Percentiles rank a stretch among this genome's conserved stretches.
These are phyloP conservation scores for Myxocyprinus asiaticus DNA, from an alignment of 2,113 vertebrate genomes.

Conservation along the genomic window DNA sequence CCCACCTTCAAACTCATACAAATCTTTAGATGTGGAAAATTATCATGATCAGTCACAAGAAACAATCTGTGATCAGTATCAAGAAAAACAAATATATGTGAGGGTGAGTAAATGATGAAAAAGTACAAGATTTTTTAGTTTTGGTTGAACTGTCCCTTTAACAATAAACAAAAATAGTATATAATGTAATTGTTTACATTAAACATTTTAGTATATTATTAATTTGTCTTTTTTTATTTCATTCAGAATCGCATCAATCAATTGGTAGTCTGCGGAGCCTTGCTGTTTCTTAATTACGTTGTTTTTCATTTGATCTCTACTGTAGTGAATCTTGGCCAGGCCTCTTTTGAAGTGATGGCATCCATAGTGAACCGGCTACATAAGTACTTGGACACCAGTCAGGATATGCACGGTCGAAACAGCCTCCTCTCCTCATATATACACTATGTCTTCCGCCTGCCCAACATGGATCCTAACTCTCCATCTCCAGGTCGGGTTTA, in stretches of 20 bases:
- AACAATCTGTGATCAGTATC: too few species aligned
- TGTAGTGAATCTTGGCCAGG: slow-evolving; percentile 95
- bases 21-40: too few species aligned
- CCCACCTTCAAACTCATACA: not conserved
- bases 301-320: not conserved
- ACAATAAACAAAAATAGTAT: too few species aligned
- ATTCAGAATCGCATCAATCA: too few species aligned
- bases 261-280: not conserved
- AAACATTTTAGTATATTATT: too few species aligned
- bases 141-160: too few species aligned
- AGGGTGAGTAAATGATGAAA: too few species aligned
- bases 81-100: too few species aligned
- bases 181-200: too few species aligned
- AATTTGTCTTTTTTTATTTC: too few species aligned
- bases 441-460: slow-evolving; percentile 94
- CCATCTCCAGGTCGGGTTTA: slow-evolving; percentile 85
- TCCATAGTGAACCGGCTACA: slow-evolving; percentile 96
- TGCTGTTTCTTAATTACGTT: not conserved
- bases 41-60: too few species aligned
- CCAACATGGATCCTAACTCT: slow-evolving; percentile 90
- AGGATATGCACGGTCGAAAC: slow-evolving; percentile 96
- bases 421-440: slow-evolving; percentile 94
- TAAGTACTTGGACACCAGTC: slow-evolving; percentile 93
- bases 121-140: too few species aligned
- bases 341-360: slow-evolving; percentile 96